Base-by-base conservation (phyloP, 2,888 invertebrate species). In the Cosmia pyralina region DNA sequence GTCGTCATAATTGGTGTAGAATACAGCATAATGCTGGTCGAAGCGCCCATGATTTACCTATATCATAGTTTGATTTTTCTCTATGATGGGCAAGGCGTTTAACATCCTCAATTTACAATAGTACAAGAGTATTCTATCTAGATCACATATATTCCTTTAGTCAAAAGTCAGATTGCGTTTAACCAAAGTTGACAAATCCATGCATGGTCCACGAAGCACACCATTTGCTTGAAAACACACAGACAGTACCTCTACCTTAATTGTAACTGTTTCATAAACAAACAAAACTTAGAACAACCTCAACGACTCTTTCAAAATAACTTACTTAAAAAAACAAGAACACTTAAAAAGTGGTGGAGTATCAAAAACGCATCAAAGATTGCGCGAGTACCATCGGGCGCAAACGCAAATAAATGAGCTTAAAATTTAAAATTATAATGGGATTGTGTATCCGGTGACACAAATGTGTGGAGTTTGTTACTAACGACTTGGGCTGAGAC, bases 401-500 rank as follows among this genome's bases (percentile, higher is more conserved):
- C 88, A 90, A 92, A 93, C 93, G 92, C 93, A 95, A 96, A 96
- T 95, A 95, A 93, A 95, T 95, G 95, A 92, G 95, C 94, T 94
- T 93, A 94, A 93, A 95, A 96, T 96, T 96, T 96, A 96, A 96
- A 96, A 96, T 96, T 96, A 96, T 96, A 96, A 96, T 96, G 92
- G 95, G 94, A 93, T 94, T 95, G 96, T 95, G 96, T 96, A 96
- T 96, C 96, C 96, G 96, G 96, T 96, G 96, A 96, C 96, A 95
- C 93, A 96, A 96, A 96, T 96, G 96, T 96, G 96, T 95, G 93
- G 96, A 96, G 96, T 96, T 96, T 96, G 96, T 96, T 96, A 94
- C 96, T 96, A 96, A 96, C 96, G 96, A 96, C 96, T 96, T 96
- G 92, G 92, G 94, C 91, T 88, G 94, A 94, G 94, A 93, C 91